A percentile compares a stretch with the other conserved stretches of the same genome.
Evolutionary conservation across 23 tunicate species (phyloP).

Genomic region (Ciona savignyi): DNA sequence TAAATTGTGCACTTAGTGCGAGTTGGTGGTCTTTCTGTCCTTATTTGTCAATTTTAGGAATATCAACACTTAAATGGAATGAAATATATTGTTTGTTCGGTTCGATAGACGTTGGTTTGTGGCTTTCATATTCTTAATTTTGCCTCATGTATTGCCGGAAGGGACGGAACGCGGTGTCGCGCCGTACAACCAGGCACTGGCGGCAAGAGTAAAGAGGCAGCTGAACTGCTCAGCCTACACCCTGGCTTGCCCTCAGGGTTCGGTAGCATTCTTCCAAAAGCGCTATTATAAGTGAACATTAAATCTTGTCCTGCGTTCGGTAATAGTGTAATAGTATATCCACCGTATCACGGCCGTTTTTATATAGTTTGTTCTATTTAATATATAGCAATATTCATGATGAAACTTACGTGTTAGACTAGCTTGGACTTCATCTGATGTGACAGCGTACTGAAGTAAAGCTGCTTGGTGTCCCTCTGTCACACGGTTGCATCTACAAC

Average conservation of each 20-base stretch:
- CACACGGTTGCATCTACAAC: conserved; percentile 33
- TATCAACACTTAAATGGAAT: too few species aligned
- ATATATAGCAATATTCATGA: background rate
- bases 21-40: too few species aligned
- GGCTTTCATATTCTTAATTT: too few species aligned
- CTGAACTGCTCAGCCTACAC: background rate
- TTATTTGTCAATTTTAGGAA: too few species aligned
- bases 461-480: conserved; percentile 49
- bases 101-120: too few species aligned
- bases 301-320: too few species aligned
- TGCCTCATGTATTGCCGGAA: background rate
- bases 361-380: too few species aligned
- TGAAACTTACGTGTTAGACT: conserved; percentile 39
- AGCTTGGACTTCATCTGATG: conserved; percentile 21
- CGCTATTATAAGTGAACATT: background rate
- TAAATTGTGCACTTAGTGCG: too few species aligned
- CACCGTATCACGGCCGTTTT: too few species aligned
- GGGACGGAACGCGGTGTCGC: background rate
- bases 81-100: too few species aligned
- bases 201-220: background rate
- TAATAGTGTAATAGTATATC: background rate
- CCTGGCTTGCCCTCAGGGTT: conserved; percentile 25
- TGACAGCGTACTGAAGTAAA: conserved; percentile 45
- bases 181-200: background rate
- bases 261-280: background rate